phyloP scores from a whole-genome alignment of 1,140 invertebrate species.

The Arctopsyche grandis region DNA sequence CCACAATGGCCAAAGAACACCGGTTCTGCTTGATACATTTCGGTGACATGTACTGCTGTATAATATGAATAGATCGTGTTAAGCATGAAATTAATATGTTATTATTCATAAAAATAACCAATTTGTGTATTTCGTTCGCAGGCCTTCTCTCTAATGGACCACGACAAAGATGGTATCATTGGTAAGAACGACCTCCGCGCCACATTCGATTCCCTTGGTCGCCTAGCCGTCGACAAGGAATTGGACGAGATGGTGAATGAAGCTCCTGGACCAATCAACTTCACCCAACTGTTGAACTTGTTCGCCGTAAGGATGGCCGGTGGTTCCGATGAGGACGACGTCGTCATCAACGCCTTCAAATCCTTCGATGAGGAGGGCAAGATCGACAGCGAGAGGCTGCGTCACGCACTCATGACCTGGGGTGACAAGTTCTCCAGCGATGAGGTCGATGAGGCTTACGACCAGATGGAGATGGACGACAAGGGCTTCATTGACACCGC shows the following conservation, averaged over 20 bases:
- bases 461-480: conserved; percentile 94
- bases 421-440: conserved; percentile 95
- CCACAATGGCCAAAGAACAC: too few relatives aligned
- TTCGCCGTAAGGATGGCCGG: conserved; percentile 90
- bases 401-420: conserved; percentile 93
- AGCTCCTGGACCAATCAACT: conserved; percentile 93
- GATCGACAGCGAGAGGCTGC: conserved; percentile 90
- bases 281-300: conserved; percentile 92
- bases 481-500: conserved; percentile 92
- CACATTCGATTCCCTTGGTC: conserved; percentile 95
- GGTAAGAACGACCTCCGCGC: conserved; percentile 94
- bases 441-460: conserved; percentile 94
- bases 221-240: conserved; percentile 89
- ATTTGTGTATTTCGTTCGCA: conserved; percentile 57
- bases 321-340: conserved; percentile 91
- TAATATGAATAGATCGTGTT: too few relatives aligned
- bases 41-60: too few relatives aligned
- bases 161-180: conserved; percentile 98
- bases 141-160: conserved; percentile 98
- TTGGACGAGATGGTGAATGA: conserved; percentile 91
- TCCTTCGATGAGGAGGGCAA: conserved; percentile 93
- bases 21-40: too few relatives aligned
- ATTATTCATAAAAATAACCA: too few relatives aligned
- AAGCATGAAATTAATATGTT: too few relatives aligned
- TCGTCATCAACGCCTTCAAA: conserved; percentile 94